Percentiles rank a stretch among this genome's conserved stretches.
phyloP scores from a whole-genome alignment of 1,140 invertebrate species.

The Drosophila pseudoobscura region DNA sequence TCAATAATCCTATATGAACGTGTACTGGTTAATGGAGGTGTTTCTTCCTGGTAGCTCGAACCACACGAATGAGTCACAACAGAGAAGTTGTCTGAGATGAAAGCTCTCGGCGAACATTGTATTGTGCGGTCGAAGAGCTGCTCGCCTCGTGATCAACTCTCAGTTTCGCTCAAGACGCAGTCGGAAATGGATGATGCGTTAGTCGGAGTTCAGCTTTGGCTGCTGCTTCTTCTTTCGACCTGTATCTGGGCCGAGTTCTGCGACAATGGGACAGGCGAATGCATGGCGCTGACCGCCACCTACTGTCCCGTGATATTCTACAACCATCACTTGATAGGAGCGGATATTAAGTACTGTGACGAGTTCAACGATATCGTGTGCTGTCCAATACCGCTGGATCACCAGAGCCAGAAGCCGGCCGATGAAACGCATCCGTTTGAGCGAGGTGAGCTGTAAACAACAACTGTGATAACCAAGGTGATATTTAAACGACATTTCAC shows the following conservation, averaged over 20 bases:
- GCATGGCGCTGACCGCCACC: conserved; percentile 40
- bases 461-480: too few species aligned
- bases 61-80: conserved; percentile 12
- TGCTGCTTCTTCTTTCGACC: conserved; percentile 14
- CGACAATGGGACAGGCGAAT: conserved; percentile 60
- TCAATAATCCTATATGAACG: neutral
- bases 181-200: conserved; percentile 15
- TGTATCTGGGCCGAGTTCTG: conserved; percentile 42
- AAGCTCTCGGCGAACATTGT: conserved; percentile 10
- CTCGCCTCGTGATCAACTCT: conserved; percentile 4
- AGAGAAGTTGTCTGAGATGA: conserved; percentile 16
- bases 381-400: conserved; percentile 56
- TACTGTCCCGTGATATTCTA: conserved; percentile 65
- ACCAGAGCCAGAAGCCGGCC: conserved; percentile 19
- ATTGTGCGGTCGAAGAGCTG: neutral
- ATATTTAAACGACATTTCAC: too few species aligned
- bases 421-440: conserved; percentile 40
- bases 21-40: neutral
- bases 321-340: conserved; percentile 54
- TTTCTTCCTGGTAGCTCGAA: conserved; percentile 5
- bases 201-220: conserved; percentile 1
- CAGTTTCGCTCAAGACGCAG: conserved; percentile 21
- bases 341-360: conserved; percentile 59
- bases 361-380: conserved; percentile 70
- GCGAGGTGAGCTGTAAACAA: conserved; percentile 24